A percentile compares a stretch with the other conserved stretches of the same genome.
These are phyloP conservation scores for Araneus ventricosus DNA, from an alignment of 1,140 invertebrate genomes.

Conservation along the genomic window DNA sequence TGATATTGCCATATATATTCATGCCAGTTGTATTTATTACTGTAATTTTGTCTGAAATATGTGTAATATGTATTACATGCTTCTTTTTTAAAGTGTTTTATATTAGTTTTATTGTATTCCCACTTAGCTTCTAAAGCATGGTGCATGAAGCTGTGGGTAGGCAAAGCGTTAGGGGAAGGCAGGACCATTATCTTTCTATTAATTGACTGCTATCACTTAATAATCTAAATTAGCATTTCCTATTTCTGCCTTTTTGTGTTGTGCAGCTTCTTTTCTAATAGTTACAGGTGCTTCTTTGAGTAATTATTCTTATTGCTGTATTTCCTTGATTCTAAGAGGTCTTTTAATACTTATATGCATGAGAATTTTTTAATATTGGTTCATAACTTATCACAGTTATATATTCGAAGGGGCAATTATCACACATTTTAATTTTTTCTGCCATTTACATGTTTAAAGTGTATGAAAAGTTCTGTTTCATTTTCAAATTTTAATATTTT, in stretches of 20 bases:
- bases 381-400: background rate
- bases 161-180: slow-evolving; percentile 58
- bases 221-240: slow-evolving; percentile 66
- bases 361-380: background rate
- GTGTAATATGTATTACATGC: slow-evolving; percentile 67
- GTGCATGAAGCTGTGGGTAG: slow-evolving; percentile 75
- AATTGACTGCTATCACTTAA: slow-evolving; percentile 70
- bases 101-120: slow-evolving; percentile 70
- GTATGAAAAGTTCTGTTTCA: no score
- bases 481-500: no score
- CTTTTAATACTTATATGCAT: slow-evolving; percentile 16
- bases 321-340: slow-evolving; percentile 49
- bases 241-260: slow-evolving; percentile 70
- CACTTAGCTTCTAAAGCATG: slow-evolving; percentile 72
- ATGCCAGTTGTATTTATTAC: slow-evolving; percentile 55
- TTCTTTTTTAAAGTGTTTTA: slow-evolving; percentile 49
- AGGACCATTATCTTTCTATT: slow-evolving; percentile 40
- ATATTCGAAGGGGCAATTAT: slow-evolving; percentile 27
- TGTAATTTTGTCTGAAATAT: slow-evolving; percentile 53
- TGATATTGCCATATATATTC: slow-evolving; percentile 51
- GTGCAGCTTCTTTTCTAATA: slow-evolving; percentile 66
- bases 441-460: no score
- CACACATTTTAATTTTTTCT: background rate
- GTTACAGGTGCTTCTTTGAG: slow-evolving; percentile 43
- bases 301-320: slow-evolving; percentile 32